phyloP scores from a whole-genome alignment of 1,140 invertebrate genomes.

The Ips typographus region DNA sequence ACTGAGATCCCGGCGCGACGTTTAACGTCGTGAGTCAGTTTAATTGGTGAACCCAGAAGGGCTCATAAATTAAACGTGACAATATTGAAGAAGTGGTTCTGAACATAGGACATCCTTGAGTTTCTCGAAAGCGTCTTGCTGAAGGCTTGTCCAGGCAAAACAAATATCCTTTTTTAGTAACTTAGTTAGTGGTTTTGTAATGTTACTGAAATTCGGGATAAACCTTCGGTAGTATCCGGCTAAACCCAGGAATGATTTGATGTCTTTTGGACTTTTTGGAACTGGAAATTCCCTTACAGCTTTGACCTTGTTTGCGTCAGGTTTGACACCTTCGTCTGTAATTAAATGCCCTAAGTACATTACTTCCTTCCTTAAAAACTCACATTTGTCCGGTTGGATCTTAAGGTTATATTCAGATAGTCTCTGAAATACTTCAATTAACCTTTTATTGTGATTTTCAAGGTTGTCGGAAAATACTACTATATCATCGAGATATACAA shows the following conservation, averaged over 20 bases:
- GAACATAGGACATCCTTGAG: conserved; percentile 18
- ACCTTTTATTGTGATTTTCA: conserved; percentile 33
- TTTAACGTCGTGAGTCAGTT: too few species aligned
- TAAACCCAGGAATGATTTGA: conserved; percentile 46
- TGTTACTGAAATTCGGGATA: conserved; percentile 45
- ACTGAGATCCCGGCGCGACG: too few species aligned
- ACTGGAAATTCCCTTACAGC: conserved; percentile 45
- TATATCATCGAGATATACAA: conserved; percentile 48
- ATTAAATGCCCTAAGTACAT: conserved; percentile 51
- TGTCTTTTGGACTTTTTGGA: conserved; percentile 39
- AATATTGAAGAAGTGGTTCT: conserved; percentile 15
- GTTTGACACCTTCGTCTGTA: conserved; percentile 47
- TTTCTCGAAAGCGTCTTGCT: conserved; percentile 20
- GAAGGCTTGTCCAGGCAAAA: background rate
- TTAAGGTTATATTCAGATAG: conserved; percentile 48
- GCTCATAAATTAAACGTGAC: too few species aligned
- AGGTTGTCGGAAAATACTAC: conserved; percentile 22
- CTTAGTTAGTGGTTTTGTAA: conserved; percentile 35
- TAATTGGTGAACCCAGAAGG: too few species aligned
- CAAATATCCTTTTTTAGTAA: conserved; percentile 1
- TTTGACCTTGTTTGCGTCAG: conserved; percentile 49
- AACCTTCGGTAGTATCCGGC: conserved; percentile 31
- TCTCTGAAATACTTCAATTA: conserved; percentile 45
- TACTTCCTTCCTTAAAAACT: conserved; percentile 51
- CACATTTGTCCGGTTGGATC: conserved; percentile 52